Evolutionary conservation across 2,113 vertebrate genomes (phyloP), one percentile per base, ranked within the genome.

Genomic region (Syngnathus scovelli): DNA sequence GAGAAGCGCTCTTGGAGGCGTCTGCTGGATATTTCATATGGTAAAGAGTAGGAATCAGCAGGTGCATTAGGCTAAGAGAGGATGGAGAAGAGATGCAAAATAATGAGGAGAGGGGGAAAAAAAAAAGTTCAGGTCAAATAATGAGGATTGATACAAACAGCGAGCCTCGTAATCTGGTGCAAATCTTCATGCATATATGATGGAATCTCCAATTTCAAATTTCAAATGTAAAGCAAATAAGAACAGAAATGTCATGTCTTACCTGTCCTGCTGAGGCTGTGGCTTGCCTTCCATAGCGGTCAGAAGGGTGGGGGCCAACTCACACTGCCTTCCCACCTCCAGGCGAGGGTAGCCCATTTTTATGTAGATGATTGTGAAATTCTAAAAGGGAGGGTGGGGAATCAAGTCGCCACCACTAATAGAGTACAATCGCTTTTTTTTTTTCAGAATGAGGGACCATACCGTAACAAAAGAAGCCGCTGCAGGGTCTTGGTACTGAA

Each of bases 361-460:
- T 79, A 99, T 97, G 85, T 99, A 99, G 87, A 99, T 99, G 84
- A 99, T 99, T 67, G 97, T 98, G 84, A 99, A 99, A 90, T 99
- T 99, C 97, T 99, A 36, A 7, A 36, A 11, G 15, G 1, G 9
- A 7, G 6, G 18, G 8, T 5, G 36, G 18, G 48, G 18, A 18
- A 73, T 0, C 3, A 51, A 51, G 74, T n/a, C 9, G 15, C 21
- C 38, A 60, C 70, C 5, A 70, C 6, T 33, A 36, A 4, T 27
- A 0, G 13, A 27, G 7, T 18, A 39, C 1, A 37, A 48, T 10
- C 7, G 10, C 18, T 37, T 37, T 18, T 23, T 37, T 18, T 23
- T 48, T 18, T 41, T 18, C 37, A 37, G 65, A 21, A 56, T 11
- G 6, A 54, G 12, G 54, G 11, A 62, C 7, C 64, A 67, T 87